Evolutionary conservation across 2,888 invertebrate genomes (phyloP), one percentile per base, ranked within the genome.

Genomic region (Apamea anceps): DNA sequence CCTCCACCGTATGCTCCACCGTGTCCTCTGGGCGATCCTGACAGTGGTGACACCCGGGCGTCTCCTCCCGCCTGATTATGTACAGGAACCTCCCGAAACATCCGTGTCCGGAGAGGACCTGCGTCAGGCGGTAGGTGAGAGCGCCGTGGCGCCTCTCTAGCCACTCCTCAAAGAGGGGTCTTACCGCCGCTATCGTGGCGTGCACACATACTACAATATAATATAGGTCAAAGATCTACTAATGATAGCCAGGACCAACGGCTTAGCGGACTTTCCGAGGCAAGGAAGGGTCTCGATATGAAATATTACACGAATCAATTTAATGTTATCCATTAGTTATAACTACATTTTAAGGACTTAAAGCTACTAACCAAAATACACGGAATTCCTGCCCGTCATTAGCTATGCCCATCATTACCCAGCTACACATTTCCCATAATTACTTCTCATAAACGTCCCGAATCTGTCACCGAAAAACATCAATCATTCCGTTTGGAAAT

Each of bases 401-500:
- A 68, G 32, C 28, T 28, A 70, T n/a, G 42, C 10, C 54, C 37
- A n/a, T 51, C 68, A 60, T 72, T 51, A 60, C 15, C 57, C n/a
- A 51, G 65, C 45, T 28, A 54, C 63, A 51, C 32, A 76, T 77
- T 72, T 42, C 66, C 74, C 2, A 68, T 75, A 84, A 79, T 74
- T 45, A 74, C 76, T 74, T 37, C 75, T 32, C 65, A 79, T 76
- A 77, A 54, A 75, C 51, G 70, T 75, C 72, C 48, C n/a, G 28
- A 77, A 60, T 3, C 75, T 73, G 66, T 67, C 85, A 87, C 63
- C 62, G 28, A 62, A 77, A 81, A 67, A 51, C 77, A 80, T 84
- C 84, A 86, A 89, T 79, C 78, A 80, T 72, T 83, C 78, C 72
- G 57, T 77, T 84, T 83, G 76, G 15, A 76, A 73, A 77, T 84